A percentile compares a stretch with the other conserved stretches of the same genome.
These are phyloP conservation scores for Dione vanillae DNA, from an alignment of 2,888 invertebrate genomes.

Conservation along the genomic window DNA sequence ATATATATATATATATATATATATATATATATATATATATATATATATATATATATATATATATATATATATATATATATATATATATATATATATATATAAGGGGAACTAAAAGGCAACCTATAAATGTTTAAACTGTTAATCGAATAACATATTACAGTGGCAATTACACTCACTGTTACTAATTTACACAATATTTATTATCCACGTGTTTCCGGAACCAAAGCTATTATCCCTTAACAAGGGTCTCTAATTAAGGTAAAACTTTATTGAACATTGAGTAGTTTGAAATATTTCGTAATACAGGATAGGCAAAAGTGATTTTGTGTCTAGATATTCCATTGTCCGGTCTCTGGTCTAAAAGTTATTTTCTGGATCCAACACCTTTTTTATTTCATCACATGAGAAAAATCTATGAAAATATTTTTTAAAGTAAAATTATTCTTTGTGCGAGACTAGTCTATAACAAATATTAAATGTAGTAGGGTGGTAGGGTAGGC, in stretches of 20 bases:
- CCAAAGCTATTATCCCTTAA: constrained; percentile 17
- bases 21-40: too few species aligned
- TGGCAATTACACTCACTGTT: not conserved
- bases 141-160: not conserved
- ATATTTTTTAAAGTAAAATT: too few species aligned
- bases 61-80: too few species aligned
- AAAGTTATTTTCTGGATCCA: too few species aligned
- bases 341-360: not conserved
- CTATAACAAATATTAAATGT: too few species aligned
- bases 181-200: constrained; percentile 11
- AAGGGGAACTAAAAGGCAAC: not conserved
- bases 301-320: not conserved
- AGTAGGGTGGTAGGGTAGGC: too few species aligned
- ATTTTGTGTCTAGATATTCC: not conserved
- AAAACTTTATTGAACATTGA: constrained; percentile 2
- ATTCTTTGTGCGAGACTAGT: too few species aligned
- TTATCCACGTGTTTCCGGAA: constrained; percentile 10
- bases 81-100: too few species aligned
- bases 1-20: too few species aligned
- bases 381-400: too few species aligned
- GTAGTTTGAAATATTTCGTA: not conserved
- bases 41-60: too few species aligned
- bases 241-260: constrained; percentile 20
- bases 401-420: too few species aligned
- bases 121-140: constrained; percentile 2